Evolutionary conservation across 2,113 vertebrate species (phyloP).

Genomic region (Paramisgurnus dabryanus): DNA sequence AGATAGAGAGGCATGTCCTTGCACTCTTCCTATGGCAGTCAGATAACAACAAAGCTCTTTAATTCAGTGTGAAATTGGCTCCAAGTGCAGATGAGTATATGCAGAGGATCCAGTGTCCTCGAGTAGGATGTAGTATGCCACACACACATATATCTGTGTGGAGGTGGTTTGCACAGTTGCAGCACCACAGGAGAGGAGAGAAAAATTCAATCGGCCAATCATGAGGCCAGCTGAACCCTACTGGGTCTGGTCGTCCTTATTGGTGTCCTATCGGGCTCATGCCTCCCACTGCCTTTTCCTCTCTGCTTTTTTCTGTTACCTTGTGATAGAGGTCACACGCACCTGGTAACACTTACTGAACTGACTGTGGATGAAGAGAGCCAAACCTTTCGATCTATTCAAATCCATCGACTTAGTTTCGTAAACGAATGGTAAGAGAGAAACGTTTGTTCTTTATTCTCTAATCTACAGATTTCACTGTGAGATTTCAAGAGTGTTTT

Average conservation of each 20-base stretch:
- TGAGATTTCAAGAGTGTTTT: slow-evolving; percentile 28
- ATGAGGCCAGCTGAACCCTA: slow-evolving; percentile 25
- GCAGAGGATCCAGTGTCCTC: slow-evolving; percentile 26
- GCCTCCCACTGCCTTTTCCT: slow-evolving; percentile 17
- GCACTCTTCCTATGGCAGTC: neutral
- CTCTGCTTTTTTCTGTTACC: slow-evolving; percentile 17
- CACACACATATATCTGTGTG: slow-evolving; percentile 20
- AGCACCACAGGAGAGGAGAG: slow-evolving; percentile 51
- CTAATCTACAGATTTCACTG: neutral
- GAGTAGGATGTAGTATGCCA: slow-evolving; percentile 2
- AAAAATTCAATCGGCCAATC: slow-evolving; percentile 45
- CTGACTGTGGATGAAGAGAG: slow-evolving; percentile 39
- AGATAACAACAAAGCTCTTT: slow-evolving; percentile 36
- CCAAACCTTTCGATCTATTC: slow-evolving; percentile 10
- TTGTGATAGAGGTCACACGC: slow-evolving; percentile 7
- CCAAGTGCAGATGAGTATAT: slow-evolving; percentile 20
- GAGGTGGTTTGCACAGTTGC: slow-evolving; percentile 49
- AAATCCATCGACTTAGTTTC: slow-evolving; percentile 8
- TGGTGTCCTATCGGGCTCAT: neutral
- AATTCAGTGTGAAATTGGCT: slow-evolving; percentile 54
- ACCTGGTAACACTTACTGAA: slow-evolving; percentile 43
- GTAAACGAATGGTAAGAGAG: slow-evolving; percentile 22
- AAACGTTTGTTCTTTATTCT: slow-evolving; percentile 1
- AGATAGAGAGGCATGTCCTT: slow-evolving; percentile 1
- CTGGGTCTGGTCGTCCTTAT: slow-evolving; percentile 1